Base-by-base conservation (phyloP, 1,140 invertebrate genomes). In the Plutomurus gul region DNA sequence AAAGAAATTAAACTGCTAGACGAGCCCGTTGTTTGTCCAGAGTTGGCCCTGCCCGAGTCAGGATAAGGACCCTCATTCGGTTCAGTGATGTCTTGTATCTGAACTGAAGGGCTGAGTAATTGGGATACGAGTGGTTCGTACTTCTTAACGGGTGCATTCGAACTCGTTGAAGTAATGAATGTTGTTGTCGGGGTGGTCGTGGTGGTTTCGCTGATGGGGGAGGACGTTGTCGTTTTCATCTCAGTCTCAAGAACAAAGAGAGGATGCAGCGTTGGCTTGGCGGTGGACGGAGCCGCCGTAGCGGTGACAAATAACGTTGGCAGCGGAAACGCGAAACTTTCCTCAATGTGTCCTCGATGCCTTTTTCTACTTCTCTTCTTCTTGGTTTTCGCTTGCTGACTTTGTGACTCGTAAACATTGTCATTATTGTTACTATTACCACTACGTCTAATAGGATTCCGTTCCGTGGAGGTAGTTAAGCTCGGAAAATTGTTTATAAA, bases 261-360 rank as follows among this genome's bases (percentile, higher is more conserved):
- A 13, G 77, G 77, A 65, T 78, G 77, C 47, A 78, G 51, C 13
- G 77, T 78, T 4, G 77, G 77, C 40, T 77, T 77, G 1, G 11
- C 6, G 6, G 71, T 73, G 5, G 71, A 11, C 8, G 46, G 30
- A 36, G 40, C 25, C 3, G 40, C 30, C 5, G 33, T 40, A 25
- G 36, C 40, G 18, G 36, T 43, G 18, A 43, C 39, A 22, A 39
- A 40, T 16, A 37, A 37, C 13, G 39, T 46, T 72, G 40, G 40
- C 25, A 43, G 10, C 8, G 36, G 70, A 43, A 40, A 43, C 22
- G 70, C 39, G 13, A 72, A 39, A 10, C 13, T 20, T 22, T 37
- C 70, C 39, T 72, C 39, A 43, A 40, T 27, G 25, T 46, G n/a
- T 72, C 22, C 18, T 27, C 39, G 18, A n/a, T 36, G 22, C 10